Evolutionary conservation across 2,888 invertebrate species (phyloP).

Genomic region (Spilosoma lubricipeda): DNA sequence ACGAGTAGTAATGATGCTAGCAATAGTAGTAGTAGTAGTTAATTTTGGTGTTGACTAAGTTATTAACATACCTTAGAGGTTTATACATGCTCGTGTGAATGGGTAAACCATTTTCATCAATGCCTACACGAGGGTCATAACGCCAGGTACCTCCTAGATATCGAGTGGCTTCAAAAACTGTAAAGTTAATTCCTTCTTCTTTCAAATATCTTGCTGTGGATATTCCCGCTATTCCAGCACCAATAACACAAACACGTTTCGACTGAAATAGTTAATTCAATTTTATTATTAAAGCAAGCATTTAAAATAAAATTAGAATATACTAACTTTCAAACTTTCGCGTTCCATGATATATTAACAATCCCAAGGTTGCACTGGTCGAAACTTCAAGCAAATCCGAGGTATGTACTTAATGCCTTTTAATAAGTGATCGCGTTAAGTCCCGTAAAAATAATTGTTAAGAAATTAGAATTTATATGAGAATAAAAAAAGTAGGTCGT

Average conservation of each 20-base stretch:
- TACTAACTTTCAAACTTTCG: too few species aligned
- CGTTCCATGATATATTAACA: too few species aligned
- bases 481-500: neutral
- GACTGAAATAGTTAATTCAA: conserved; percentile 32
- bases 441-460: too few species aligned
- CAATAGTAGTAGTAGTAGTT: neutral
- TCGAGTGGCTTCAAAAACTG: conserved; percentile 73
- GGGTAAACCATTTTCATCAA: conserved; percentile 85
- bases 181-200: conserved; percentile 72
- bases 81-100: conserved; percentile 90
- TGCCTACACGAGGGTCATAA: conserved; percentile 80
- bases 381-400: too few species aligned
- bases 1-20: neutral
- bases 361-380: too few species aligned
- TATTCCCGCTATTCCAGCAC: conserved; percentile 78
- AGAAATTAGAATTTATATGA: neutral
- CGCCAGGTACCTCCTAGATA: conserved; percentile 81
- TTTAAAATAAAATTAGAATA: neutral
- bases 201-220: conserved; percentile 74
- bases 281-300: too few species aligned
- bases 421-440: too few species aligned
- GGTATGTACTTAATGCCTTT: too few species aligned
- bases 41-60: neutral
- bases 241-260: conserved; percentile 75
- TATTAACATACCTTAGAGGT: conserved; percentile 84